These are phyloP conservation scores for Cerceris ruficornis DNA, from an alignment of 2,888 invertebrate genomes.

Conservation along the genomic window DNA sequence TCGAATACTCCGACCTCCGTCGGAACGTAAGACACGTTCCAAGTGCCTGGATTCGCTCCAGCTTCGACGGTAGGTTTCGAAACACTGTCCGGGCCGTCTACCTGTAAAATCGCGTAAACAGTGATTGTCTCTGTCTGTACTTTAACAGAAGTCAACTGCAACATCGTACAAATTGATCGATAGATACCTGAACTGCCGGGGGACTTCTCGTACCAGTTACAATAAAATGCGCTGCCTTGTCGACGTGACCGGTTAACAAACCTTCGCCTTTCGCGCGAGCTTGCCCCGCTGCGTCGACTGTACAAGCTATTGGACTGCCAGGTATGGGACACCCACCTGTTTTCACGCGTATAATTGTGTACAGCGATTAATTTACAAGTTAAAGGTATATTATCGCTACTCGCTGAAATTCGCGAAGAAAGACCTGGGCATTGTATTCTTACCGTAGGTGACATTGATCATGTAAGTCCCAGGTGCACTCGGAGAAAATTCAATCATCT, in stretches of 20 bases:
- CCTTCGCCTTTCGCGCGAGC: slow-evolving; percentile 85
- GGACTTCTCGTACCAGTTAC: slow-evolving; percentile 80
- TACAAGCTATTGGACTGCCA: slow-evolving; percentile 83
- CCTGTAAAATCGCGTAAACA: slow-evolving; percentile 66
- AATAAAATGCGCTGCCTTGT: slow-evolving; percentile 83
- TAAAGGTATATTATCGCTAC: background rate
- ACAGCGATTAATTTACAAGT: background rate
- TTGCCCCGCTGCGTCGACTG: slow-evolving; percentile 84
- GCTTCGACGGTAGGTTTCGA: slow-evolving; percentile 85
- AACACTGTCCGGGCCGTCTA: slow-evolving; percentile 85
- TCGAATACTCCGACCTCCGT: slow-evolving; percentile 96
- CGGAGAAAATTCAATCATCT: slow-evolving; percentile 92
- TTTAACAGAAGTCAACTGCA: background rate
- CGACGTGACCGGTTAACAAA: slow-evolving; percentile 82
- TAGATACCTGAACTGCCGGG: slow-evolving; percentile 78
- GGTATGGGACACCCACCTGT: slow-evolving; percentile 79
- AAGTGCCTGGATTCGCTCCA: slow-evolving; percentile 88
- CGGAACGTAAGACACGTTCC: slow-evolving; percentile 95
- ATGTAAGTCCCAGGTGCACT: slow-evolving; percentile 90
- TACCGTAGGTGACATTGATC: slow-evolving; percentile 86
- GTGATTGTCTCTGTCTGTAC: no score
- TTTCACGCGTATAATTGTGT: background rate
- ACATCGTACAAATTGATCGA: background rate
- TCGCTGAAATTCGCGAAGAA: background rate
- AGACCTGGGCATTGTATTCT: slow-evolving; percentile 4